Conservation (phyloP, 92 coral and sea anemone genomes). For the Zoanthus sansibaricus region DNA sequence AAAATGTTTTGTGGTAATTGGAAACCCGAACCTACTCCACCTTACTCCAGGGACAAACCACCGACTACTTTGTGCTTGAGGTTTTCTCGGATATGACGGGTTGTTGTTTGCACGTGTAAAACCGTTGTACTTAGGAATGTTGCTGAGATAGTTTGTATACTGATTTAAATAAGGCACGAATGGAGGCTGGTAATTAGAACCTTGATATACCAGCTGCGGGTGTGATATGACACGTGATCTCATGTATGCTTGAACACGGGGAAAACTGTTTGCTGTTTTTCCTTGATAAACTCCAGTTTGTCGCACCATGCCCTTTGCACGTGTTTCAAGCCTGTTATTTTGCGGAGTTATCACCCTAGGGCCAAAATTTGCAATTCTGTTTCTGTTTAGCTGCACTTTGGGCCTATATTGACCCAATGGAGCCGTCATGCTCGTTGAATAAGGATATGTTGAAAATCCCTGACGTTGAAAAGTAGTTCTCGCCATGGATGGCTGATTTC, state of each 20-base stretch:
- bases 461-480: not conserved
- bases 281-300: not conserved
- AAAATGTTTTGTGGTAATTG: not conserved
- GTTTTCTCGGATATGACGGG: not conserved
- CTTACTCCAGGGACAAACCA: not conserved
- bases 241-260: not conserved
- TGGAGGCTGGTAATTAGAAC: not conserved
- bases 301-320: slow-evolving; percentile 6
- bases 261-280: not conserved
- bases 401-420: not conserved
- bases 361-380: not conserved
- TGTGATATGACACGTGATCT: not conserved
- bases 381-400: slow-evolving; percentile 7
- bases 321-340: not conserved
- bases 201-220: not conserved
- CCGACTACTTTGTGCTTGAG: not conserved
- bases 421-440: not conserved
- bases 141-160: not conserved
- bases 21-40: slow-evolving; percentile 2
- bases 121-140: not conserved
- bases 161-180: not conserved
- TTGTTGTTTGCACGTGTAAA: not conserved
- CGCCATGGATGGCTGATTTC: slow-evolving; percentile 17
- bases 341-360: not conserved
- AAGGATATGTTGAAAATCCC: not conserved